Percentiles rank a stretch among this genome's conserved stretches.
These are phyloP conservation scores for Colletes gigas DNA, from an alignment of 1,140 invertebrate species.

Conservation along the genomic window DNA sequence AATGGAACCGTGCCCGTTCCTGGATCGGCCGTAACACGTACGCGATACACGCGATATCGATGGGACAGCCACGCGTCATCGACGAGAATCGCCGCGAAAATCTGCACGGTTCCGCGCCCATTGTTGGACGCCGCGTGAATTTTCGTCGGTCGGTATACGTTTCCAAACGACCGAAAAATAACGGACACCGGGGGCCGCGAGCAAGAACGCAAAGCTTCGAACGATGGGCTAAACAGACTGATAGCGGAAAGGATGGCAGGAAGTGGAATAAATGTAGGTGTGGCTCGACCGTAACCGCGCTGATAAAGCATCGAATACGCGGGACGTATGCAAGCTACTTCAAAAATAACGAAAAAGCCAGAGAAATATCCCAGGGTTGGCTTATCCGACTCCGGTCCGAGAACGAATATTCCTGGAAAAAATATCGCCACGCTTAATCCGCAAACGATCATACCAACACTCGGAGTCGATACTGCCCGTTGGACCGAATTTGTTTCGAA, in stretches of 20 bases:
- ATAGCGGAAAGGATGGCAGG: not conserved
- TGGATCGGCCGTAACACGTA: not conserved
- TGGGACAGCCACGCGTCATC: not conserved
- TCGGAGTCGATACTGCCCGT: conserved; percentile 37
- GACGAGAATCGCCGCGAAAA: not conserved
- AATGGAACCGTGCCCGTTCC: not conserved
- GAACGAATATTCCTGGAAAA: conserved; percentile 63
- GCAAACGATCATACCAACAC: conserved; percentile 53
- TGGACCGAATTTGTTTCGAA: conserved; percentile 31
- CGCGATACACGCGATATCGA: conserved; percentile 1
- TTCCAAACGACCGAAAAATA: not conserved
- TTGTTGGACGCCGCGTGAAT: not conserved
- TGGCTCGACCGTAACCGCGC: conserved; percentile 32
- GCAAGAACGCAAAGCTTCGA: not conserved
- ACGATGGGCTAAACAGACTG: conserved; percentile 6
- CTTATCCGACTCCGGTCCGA: conserved; percentile 59
- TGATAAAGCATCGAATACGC: conserved; percentile 64
- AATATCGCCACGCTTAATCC: conserved; percentile 64
- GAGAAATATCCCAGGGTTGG: conserved; percentile 54
- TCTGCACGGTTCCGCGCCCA: not conserved
- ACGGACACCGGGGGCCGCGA: not conserved
- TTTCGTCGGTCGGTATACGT: conserved; percentile 19
- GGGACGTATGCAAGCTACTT: conserved; percentile 59
- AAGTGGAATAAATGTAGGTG: conserved; percentile 27
- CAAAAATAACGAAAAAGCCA: conserved; percentile 67